These are phyloP conservation scores for Coreius guichenoti DNA, from an alignment of 2,797 vertebrate species.

Conservation along the genomic window DNA sequence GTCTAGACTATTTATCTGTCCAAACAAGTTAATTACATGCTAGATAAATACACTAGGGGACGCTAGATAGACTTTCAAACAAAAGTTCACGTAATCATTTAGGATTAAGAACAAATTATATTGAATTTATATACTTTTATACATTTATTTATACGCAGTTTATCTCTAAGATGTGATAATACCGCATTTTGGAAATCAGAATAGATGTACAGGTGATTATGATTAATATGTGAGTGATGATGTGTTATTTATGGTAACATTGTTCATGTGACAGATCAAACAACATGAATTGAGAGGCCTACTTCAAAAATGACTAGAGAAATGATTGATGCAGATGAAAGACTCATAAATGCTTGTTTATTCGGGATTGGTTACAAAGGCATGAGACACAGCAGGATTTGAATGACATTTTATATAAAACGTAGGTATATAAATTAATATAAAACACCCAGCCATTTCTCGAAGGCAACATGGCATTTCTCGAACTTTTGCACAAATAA, in stretches of 20 bases:
- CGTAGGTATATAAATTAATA: background rate
- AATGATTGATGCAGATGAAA: background rate
- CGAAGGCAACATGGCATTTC: background rate
- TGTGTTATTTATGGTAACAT: background rate
- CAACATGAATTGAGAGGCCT: background rate
- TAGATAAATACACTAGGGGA: conserved; percentile 48
- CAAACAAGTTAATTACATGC: conserved; percentile 3
- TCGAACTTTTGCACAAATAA: background rate
- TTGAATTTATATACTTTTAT: too few relatives aligned
- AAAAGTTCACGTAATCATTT: background rate
- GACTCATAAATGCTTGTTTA: background rate
- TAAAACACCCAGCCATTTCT: background rate
- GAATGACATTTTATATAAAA: background rate
- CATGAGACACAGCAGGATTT: background rate
- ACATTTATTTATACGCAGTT: too few relatives aligned
- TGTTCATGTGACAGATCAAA: background rate
- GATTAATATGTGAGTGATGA: background rate
- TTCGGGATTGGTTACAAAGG: background rate
- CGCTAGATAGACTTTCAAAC: conserved; percentile 45
- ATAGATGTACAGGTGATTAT: background rate
- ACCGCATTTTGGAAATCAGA: background rate
- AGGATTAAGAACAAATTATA: background rate
- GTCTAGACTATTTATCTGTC: background rate
- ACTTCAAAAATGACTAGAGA: background rate
- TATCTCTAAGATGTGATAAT: too few relatives aligned